Percentiles rank a stretch among this genome's conserved stretches.
Evolutionary conservation across 2,797 vertebrate species (phyloP).

Genomic region (Ciconia nigra): DNA sequence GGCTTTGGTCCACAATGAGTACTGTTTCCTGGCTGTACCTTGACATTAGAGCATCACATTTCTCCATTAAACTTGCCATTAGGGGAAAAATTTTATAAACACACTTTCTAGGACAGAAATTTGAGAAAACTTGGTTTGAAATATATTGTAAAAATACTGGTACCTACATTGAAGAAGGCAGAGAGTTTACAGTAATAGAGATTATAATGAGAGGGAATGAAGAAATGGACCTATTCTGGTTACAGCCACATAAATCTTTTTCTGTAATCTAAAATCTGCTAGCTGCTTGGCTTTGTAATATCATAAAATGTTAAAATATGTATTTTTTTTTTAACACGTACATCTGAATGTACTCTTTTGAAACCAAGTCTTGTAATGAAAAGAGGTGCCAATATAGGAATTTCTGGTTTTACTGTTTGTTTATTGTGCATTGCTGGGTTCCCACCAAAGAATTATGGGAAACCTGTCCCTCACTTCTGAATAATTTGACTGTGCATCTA

Average conservation of each 20-base stretch:
- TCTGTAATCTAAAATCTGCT: not conserved
- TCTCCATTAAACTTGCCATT: not conserved
- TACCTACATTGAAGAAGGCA: not conserved
- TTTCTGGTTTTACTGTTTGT: not conserved
- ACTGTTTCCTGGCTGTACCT: not conserved
- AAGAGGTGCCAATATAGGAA: not conserved
- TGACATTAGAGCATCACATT: not conserved
- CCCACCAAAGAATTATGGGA: not conserved
- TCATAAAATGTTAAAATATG: not conserved
- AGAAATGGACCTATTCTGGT: not conserved
- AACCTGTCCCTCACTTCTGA: not conserved
- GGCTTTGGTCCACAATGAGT: not conserved
- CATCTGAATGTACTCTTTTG: not conserved
- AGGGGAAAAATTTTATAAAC: not conserved
- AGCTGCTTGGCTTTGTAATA: not conserved
- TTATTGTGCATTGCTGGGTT: not conserved
- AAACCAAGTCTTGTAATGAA: not conserved
- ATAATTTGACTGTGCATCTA: not conserved
- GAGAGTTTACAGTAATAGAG: not conserved
- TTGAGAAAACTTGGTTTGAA: not conserved
- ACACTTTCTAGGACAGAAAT: not conserved
- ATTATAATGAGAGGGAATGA: not conserved
- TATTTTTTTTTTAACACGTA: not conserved
- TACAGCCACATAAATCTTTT: not conserved
- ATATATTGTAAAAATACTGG: not conserved